Base-by-base conservation (phyloP, 1,140 invertebrate species). In the Trichomalopsis sarcophagae region DNA sequence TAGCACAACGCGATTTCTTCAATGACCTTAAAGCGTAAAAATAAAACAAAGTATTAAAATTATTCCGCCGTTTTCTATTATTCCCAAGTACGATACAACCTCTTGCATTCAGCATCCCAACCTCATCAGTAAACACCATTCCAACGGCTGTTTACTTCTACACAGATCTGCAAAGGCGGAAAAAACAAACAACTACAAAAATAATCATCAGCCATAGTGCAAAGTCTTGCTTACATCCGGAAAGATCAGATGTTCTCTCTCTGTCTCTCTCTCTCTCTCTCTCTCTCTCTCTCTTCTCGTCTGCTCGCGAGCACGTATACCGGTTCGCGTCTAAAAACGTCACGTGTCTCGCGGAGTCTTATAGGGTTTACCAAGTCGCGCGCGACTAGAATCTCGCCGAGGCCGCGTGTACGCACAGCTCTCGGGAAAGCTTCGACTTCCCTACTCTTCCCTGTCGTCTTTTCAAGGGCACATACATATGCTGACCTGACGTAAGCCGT, bases 361-460 rank as follows among this genome's bases (percentile, higher is more conserved):
- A n/a, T 47, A 14, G 27, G 47, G 40, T 73, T 75, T 11, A 36
- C 36, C 27, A 2, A 23, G 13, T 27, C 17, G 36, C 40, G 66
- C 17, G 13, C 79, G 30, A 71, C 68, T 40, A n/a, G 71, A 74
- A 74, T 71, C 30, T 23, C 73, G 30, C 27, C 27, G 50, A 82
- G 73, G 10, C 9, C 40, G 36, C 71, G 0, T n/a, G 74, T 11
- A 33, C 27, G 68, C 68, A 71, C 3, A 62, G 55, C 27, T 50
- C 27, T 33, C 17, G 80, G n/a, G 40, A 76, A 82, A 75, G 81
- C 68, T 50, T 84, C 73, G 73, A 75, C 73, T 75, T 75, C 44
- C 73, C 73, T 74, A 10, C 11, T 69, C n/a, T 30, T 14, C 9
- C 33, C 36, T 82, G 36, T 21, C 7, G 27, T 7, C 2, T 69